Evolutionary conservation across 2,888 invertebrate genomes (phyloP), one percentile per base, ranked within the genome.

Genomic region (Aspidapion aeneum): DNA sequence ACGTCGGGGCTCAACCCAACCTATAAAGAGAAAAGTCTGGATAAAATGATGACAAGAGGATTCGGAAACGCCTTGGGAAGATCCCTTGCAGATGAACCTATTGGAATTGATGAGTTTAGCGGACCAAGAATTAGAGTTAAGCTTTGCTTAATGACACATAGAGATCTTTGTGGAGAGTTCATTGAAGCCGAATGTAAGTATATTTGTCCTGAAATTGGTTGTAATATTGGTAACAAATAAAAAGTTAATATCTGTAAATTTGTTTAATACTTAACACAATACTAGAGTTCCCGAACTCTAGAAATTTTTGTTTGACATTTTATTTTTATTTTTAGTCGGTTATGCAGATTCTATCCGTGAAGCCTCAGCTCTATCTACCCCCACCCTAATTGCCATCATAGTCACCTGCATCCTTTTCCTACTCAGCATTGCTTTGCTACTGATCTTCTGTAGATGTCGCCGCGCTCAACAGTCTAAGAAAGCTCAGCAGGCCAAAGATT

Each of bases 391-490:
- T 67, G 91, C 89, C 18, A 88, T 92, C 70, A 85, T 91, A 67
- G 90, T 92, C 20, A 90, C 91, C 55, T 90, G 90, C 71, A 86
- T 91, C 63, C 90, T 93, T n/a, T 90, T 92, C 72, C 83, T 91
- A 2, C 81, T 93, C 1, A 91, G 91, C 76, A 85, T 90, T 51
- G 88, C 88, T 16, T 81, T 94, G 3, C 80, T 94, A 63, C 83
- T 93, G 71, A 87, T 94, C 75, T 93, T 93, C 83, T 94, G 94
- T 76, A 89, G 91, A 65, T 92, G 94, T 79, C 91, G 91, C 73
- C 86, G 90, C 65, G 63, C 63, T 0, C 90, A 89, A 74, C 90
- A 90, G 75, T 87, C 87, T 71, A 92, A 92, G 78, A 93, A 94
- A 79, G 90, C 92, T 68, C 84, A 84, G 67, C 88, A 88, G 71